phyloP scores from a whole-genome alignment of 2,888 invertebrate species.

The Temnothorax ravouxi region DNA sequence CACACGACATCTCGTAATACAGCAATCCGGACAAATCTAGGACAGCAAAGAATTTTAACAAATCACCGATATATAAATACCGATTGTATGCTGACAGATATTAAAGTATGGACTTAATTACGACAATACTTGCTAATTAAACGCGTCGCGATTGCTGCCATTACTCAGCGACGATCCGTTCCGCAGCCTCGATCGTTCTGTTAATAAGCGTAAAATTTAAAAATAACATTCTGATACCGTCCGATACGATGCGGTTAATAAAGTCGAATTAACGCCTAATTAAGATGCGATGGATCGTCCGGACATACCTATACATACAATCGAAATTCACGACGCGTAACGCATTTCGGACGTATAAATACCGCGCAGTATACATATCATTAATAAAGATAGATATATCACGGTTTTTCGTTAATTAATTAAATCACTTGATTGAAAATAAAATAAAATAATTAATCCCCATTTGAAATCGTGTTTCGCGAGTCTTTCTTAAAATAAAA shows the following conservation, averaged over 20 bases:
- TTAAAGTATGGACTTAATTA: conserved; percentile 14
- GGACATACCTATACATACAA: background rate
- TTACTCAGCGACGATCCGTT: background rate
- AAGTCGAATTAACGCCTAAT: background rate
- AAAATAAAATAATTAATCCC: background rate
- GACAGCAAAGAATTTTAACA: background rate
- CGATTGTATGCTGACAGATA: background rate
- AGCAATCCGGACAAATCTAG: background rate
- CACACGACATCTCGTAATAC: background rate
- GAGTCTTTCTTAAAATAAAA: background rate
- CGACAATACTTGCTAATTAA: background rate
- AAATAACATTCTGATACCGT: background rate
- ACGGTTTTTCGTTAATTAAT: background rate
- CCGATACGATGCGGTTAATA: background rate
- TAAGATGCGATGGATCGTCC: background rate
- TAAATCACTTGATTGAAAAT: background rate
- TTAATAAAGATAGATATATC: background rate
- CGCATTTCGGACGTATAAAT: background rate
- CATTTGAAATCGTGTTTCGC: background rate
- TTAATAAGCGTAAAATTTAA: conserved; percentile 6
- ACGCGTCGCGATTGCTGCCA: background rate
- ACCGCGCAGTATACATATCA: background rate
- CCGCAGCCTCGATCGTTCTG: background rate
- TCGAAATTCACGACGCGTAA: background rate
- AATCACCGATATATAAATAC: background rate